Conservation (phyloP, 2,888 invertebrate species). For the Prosapia bicincta region DNA sequence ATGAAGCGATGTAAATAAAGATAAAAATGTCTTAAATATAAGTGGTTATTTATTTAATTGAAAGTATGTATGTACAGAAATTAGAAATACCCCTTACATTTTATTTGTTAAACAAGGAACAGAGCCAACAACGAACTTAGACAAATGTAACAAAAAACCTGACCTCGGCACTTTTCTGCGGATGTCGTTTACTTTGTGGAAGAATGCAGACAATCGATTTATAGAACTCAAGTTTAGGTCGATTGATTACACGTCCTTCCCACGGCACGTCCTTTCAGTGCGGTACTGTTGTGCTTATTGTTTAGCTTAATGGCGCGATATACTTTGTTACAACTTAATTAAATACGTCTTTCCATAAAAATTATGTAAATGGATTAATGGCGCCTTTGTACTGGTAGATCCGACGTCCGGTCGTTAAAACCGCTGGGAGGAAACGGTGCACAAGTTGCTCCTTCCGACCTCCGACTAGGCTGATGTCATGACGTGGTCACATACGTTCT, state of each 20-base stretch:
- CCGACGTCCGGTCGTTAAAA: background rate
- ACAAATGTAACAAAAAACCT: too few species aligned
- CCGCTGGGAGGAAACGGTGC: background rate
- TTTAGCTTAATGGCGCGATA: background rate
- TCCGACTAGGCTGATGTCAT: too few species aligned
- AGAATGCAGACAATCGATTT: background rate
- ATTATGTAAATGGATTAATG: background rate
- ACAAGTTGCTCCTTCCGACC: background rate
- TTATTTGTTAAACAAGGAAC: too few species aligned
- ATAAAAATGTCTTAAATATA: too few species aligned
- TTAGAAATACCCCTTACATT: too few species aligned
- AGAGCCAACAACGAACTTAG: too few species aligned
- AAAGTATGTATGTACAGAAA: too few species aligned
- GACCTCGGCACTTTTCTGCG: too few species aligned
- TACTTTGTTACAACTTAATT: background rate
- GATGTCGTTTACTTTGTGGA: background rate
- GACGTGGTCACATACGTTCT: too few species aligned
- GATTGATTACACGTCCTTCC: background rate
- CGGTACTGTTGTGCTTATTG: background rate
- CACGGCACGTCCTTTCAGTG: background rate
- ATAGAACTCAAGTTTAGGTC: background rate
- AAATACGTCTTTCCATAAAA: background rate
- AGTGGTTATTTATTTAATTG: too few species aligned
- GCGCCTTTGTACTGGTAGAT: background rate
- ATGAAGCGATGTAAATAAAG: too few species aligned